Conservation (phyloP, 2,113 vertebrate genomes). For the Rhombomys opimus region DNA sequence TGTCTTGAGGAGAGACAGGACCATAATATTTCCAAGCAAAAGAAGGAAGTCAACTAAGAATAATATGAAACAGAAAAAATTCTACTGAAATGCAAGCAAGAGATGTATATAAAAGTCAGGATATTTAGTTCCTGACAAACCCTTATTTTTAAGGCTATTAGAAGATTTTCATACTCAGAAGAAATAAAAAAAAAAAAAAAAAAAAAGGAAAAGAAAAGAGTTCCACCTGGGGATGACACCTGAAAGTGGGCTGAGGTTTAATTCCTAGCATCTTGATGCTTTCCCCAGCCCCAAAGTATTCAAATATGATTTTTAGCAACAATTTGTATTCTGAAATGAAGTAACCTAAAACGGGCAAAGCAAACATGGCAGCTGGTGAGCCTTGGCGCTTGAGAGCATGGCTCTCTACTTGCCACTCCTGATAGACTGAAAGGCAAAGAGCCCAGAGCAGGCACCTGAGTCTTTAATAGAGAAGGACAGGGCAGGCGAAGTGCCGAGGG, state of each 20-base stretch:
- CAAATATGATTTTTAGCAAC: neutral
- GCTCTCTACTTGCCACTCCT: slow-evolving; percentile 13
- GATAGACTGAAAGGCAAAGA: neutral
- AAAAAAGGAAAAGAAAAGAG: slow-evolving; percentile 1
- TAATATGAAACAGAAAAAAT: neutral
- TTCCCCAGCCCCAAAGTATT: neutral
- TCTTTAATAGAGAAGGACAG: neutral
- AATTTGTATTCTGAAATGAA: neutral
- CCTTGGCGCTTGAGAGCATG: neutral
- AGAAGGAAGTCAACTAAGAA: slow-evolving; percentile 20
- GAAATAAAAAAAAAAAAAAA: neutral
- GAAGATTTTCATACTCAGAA: neutral
- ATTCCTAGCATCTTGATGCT: neutral
- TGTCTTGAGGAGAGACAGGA: neutral
- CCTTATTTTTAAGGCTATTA: neutral
- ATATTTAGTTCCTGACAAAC: neutral
- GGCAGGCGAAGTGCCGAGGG: neutral
- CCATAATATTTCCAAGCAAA: neutral
- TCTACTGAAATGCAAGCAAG: slow-evolving; percentile 38
- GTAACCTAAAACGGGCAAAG: neutral
- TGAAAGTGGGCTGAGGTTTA: neutral
- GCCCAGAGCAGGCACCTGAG: neutral
- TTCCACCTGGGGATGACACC: neutral
- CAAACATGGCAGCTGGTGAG: neutral
- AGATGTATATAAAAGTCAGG: neutral